Evolutionary conservation across 2,888 invertebrate species (phyloP).

Genomic region (Criorhina ranunculi): DNA sequence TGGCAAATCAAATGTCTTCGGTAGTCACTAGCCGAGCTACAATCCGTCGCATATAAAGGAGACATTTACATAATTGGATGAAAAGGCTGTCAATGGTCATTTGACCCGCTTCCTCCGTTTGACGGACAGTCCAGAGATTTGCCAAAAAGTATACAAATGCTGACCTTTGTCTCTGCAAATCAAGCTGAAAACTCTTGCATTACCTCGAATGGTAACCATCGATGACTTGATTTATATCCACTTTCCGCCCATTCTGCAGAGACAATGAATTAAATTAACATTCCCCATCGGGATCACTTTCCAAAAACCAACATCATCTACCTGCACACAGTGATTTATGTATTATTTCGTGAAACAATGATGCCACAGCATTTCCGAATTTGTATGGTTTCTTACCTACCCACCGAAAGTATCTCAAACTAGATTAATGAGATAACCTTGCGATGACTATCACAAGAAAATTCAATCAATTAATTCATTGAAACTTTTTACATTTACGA

Average conservation of each 20-base stretch:
- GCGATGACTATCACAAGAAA: conserved; percentile 12
- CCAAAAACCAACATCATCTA: neutral
- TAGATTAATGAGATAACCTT: conserved; percentile 33
- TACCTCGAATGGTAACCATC: too few relatives aligned
- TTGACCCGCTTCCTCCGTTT: too few relatives aligned
- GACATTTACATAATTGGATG: too few relatives aligned
- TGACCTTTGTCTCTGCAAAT: too few relatives aligned
- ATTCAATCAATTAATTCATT: conserved; percentile 39
- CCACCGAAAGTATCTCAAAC: neutral
- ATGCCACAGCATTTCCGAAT: neutral
- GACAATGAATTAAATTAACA: neutral
- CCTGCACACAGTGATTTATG: neutral
- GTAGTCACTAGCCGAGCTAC: too few relatives aligned
- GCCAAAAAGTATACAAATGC: too few relatives aligned
- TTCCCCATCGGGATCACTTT: neutral
- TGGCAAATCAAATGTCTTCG: too few relatives aligned
- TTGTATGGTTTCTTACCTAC: neutral
- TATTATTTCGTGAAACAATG: neutral
- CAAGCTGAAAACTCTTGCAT: too few relatives aligned
- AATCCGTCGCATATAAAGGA: too few relatives aligned
- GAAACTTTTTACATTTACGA: conserved; percentile 31
- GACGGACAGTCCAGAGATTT: too few relatives aligned
- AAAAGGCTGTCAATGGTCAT: too few relatives aligned
- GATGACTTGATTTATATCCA: conserved; percentile 4
- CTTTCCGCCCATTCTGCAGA: neutral